A percentile compares a stretch with the other conserved stretches of the same genome.
phyloP scores from a whole-genome alignment of 2,888 invertebrate genomes.

The Camponotus fellah region DNA sequence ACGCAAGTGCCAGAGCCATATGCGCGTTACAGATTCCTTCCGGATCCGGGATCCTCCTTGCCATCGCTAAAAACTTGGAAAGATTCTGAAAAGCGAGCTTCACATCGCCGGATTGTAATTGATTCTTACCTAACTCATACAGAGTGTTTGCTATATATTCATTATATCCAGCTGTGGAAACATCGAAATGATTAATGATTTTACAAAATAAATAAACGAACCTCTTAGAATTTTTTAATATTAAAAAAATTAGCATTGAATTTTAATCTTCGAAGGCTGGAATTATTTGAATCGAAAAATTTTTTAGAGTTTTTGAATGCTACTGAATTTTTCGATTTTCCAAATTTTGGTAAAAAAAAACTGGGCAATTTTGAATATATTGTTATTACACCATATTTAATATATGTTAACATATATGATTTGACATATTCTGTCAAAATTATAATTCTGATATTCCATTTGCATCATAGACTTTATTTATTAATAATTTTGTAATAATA shows the following conservation, averaged over 20 bases:
- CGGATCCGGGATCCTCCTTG: slow-evolving; percentile 72
- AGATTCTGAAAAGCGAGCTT: slow-evolving; percentile 74
- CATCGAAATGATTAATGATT: not conserved
- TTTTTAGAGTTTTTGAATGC: not conserved
- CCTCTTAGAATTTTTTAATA: not conserved
- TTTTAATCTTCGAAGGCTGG: not conserved
- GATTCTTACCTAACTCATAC: slow-evolving; percentile 75
- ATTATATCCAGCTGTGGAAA: slow-evolving; percentile 68
- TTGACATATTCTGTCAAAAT: not conserved
- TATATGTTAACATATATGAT: too few species aligned
- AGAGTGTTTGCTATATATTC: slow-evolving; percentile 72
- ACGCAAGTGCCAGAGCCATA: slow-evolving; percentile 75
- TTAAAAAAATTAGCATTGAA: not conserved
- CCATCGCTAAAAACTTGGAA: slow-evolving; percentile 73
- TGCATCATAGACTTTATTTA: too few species aligned
- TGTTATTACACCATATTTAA: not conserved
- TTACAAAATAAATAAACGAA: not conserved
- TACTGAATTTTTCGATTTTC: not conserved
- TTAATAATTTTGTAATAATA: too few species aligned
- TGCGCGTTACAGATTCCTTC: slow-evolving; percentile 77
- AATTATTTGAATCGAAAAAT: not conserved
- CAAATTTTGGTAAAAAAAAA: not conserved
- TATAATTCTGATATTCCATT: not conserved
- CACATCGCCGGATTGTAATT: slow-evolving; percentile 65
- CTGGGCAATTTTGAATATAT: not conserved